Conservation (phyloP, 2,113 vertebrate genomes). For the Bungarus multicinctus region DNA sequence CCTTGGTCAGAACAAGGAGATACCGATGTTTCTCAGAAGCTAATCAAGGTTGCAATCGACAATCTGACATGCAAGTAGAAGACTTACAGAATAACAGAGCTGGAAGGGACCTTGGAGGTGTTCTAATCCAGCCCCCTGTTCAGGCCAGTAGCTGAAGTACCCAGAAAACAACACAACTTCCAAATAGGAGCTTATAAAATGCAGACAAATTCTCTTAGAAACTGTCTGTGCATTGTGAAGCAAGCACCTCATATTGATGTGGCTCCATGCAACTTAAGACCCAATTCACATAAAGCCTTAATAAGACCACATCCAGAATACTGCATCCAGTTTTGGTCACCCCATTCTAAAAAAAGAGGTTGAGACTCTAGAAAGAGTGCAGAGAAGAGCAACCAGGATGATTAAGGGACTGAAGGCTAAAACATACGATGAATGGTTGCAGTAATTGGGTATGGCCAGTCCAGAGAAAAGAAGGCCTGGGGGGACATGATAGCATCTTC, state of each 20-base stretch:
- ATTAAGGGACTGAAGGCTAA: not conserved
- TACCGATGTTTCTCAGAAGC: not conserved
- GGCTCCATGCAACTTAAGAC: not conserved
- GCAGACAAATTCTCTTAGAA: not conserved
- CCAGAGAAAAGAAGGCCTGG: not conserved
- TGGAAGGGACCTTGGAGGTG: not conserved
- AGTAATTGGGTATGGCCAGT: not conserved
- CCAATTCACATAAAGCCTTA: not conserved
- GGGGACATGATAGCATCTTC: not conserved
- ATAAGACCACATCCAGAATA: too few relatives aligned
- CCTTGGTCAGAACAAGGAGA: too few relatives aligned
- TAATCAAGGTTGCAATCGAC: not conserved
- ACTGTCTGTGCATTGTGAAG: not conserved
- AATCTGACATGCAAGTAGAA: not conserved
- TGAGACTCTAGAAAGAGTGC: too few relatives aligned
- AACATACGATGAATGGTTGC: not conserved
- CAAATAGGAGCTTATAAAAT: not conserved
- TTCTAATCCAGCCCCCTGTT: not conserved
- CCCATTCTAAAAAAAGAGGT: too few relatives aligned
- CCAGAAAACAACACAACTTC: not conserved
- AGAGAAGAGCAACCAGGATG: too few relatives aligned
- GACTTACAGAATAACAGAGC: not conserved
- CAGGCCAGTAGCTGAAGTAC: not conserved
- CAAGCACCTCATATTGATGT: not conserved
- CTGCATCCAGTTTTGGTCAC: too few relatives aligned